Evolutionary conservation across 2,113 vertebrate genomes (phyloP).

Genomic region (Myotis davidii): DNA sequence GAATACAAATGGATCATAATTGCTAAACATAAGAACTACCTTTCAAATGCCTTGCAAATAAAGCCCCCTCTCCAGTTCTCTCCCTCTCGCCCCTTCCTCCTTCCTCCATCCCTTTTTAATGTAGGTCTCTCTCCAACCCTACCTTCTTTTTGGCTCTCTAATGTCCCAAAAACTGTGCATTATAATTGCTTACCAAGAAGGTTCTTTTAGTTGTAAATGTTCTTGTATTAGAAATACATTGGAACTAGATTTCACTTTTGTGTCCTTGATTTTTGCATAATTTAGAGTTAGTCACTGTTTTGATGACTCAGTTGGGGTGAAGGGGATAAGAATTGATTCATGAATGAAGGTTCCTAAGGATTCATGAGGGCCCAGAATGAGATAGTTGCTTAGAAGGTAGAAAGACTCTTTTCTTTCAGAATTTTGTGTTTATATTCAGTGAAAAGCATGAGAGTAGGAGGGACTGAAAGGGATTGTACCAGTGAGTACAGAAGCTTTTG

Average conservation of each 20-base stretch:
- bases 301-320: background rate
- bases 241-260: constrained; percentile 9
- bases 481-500: constrained; percentile 35
- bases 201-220: background rate
- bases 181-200: constrained; percentile 21
- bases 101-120: background rate
- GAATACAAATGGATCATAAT: background rate
- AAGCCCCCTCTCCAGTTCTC: background rate
- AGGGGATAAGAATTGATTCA: constrained; percentile 24
- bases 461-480: background rate
- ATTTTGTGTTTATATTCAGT: constrained; percentile 48
- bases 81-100: background rate
- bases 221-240: constrained; percentile 1
- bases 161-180: background rate
- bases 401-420: constrained; percentile 37
- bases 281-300: constrained; percentile 18
- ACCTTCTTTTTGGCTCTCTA: background rate
- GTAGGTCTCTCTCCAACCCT: background rate
- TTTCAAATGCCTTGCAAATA: background rate
- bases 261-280: constrained; percentile 16
- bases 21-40: background rate
- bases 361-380: constrained; percentile 43
- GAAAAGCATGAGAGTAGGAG: constrained; percentile 30
- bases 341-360: constrained; percentile 32
- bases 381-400: constrained; percentile 1